Base-by-base conservation (phyloP, 2,888 invertebrate species). In the Drosophila gaucha region DNA sequence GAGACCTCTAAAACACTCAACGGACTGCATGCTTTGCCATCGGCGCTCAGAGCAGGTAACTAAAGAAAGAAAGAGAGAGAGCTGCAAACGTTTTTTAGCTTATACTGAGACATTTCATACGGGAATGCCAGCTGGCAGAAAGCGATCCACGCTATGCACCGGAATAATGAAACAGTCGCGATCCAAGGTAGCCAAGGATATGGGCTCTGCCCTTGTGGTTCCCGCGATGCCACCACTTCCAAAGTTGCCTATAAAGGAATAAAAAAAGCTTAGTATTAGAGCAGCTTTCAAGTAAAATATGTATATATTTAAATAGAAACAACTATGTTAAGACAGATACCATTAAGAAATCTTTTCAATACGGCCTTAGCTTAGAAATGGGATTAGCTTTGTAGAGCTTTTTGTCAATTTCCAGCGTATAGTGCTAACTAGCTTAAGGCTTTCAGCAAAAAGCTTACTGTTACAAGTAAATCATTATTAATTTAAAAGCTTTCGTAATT, bases 91-190 rank as follows among this genome's bases (percentile, higher is more conserved):
- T 20, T 22, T 1, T 18, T 12, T 0, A 9, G 3, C 8, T 20
- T 12, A 2, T 5, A 0, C 10, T 14, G 0, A 1, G n/a, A 8
- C 10, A 8, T 63, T 66, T 31, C 46, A 87, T 80, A 97, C 96
- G 92, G 97, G 96, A 71, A 97, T 96, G 87, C 97, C 97, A 76
- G 96, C 97, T 71, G 97, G 97, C 86, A 97, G 93, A 92, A 97
- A 97, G 82, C 97, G 94, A 91, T 96, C 96, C 84, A 97, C 93
- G 90, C 96, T 96, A 85, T 97, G 96, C 49, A 97, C 96, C 6
- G 97, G 97, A 91, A 97, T 97, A 91, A 97, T 97, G 92, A 97
- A 97, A 92, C 97, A 97, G 93, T 97, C 97, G 88, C 96, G 94
- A 92, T 97, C 96, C 86, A 97, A 93, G 47, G 96, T 96, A 47